Base-by-base conservation (phyloP, 2,797 vertebrate species). In the Paguma larvata region DNA sequence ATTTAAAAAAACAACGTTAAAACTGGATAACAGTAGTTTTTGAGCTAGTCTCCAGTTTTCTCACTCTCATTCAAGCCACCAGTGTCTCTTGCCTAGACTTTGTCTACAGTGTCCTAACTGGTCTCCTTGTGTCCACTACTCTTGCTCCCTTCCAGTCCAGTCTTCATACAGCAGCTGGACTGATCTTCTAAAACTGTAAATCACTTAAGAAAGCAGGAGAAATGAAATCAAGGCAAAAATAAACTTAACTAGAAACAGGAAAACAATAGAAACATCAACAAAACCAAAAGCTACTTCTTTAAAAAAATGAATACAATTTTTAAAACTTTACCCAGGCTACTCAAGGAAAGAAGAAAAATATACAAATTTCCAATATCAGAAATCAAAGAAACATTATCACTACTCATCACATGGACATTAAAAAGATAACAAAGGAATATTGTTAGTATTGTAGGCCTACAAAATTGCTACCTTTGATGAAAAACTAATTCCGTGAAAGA, bases 201-300 rank as follows among this genome's bases (percentile, higher is more conserved):
- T 83, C 44, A 65, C 44, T 41, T 51, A 63, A 85, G 41, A 25
- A 80, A 84, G 41, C 16, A 56, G 16, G 41, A 83, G 51, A 44
- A 68, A 82, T 82, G 77, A 75, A 93, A 78, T 34, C 5, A 56
- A 23, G 32, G 44, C 38, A 88, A 62, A 89, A 92, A 68, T 51
- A 46, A 44, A 48, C 85, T 27, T 46, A 79, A 83, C 70, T 87
- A 53, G 80, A 92, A 63, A 78, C 6, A 87, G 19, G 6, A 41
- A 72, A 75, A 70, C 12, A 91, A 65, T 67, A 44, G 15, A 86
- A 84, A 86, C 63, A 84, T 97, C 16, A 84, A 89, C 34, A 59
- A 80, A 95, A 62, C 21, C 12, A 59, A 86, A 80, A 65, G 4
- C 14, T 62, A 5, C n/a, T 89, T 89, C 53, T 68, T 73, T 67